These are phyloP conservation scores for Drosophila affinis DNA, from an alignment of 2,888 invertebrate species.

Conservation along the genomic window DNA sequence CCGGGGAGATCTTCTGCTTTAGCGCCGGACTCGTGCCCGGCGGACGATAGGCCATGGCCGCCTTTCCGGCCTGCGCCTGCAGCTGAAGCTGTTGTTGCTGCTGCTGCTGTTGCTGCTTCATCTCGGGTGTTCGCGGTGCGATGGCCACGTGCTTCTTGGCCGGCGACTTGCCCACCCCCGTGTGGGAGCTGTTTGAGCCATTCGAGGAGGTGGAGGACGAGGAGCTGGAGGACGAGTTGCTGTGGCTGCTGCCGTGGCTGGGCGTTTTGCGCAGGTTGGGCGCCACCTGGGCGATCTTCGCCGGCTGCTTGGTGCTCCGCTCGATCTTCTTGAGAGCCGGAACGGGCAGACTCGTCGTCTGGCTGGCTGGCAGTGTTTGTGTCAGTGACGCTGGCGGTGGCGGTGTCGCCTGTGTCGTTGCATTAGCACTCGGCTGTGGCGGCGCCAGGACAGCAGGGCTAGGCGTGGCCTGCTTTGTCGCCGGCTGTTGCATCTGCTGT, in stretches of 20 bases:
- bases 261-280: slow-evolving; percentile 83
- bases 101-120: slow-evolving; percentile 68
- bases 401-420: slow-evolving; percentile 22
- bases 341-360: slow-evolving; percentile 64
- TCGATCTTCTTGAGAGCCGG: slow-evolving; percentile 84
- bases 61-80: slow-evolving; percentile 52
- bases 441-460: slow-evolving; percentile 6
- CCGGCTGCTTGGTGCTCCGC: slow-evolving; percentile 82
- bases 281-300: slow-evolving; percentile 84
- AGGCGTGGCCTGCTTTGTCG: slow-evolving; percentile 17
- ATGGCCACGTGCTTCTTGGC: slow-evolving; percentile 84
- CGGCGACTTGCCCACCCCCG: slow-evolving; percentile 78
- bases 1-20: slow-evolving; percentile 41
- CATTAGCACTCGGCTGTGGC: not conserved
- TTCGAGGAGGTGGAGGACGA: slow-evolving; percentile 64
- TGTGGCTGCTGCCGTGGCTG: slow-evolving; percentile 57
- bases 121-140: slow-evolving; percentile 83
- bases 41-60: slow-evolving; percentile 29
- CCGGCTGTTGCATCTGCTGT: slow-evolving; percentile 25
- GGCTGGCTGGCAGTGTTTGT: not conserved
- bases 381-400: slow-evolving; percentile 27
- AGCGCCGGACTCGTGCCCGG: slow-evolving; percentile 27
- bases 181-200: slow-evolving; percentile 21
- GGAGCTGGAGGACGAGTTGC: slow-evolving; percentile 74
- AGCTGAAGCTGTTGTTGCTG: slow-evolving; percentile 71